Evolutionary conservation across 2,888 invertebrate species (phyloP).

Genomic region (Noctua pronuba): DNA sequence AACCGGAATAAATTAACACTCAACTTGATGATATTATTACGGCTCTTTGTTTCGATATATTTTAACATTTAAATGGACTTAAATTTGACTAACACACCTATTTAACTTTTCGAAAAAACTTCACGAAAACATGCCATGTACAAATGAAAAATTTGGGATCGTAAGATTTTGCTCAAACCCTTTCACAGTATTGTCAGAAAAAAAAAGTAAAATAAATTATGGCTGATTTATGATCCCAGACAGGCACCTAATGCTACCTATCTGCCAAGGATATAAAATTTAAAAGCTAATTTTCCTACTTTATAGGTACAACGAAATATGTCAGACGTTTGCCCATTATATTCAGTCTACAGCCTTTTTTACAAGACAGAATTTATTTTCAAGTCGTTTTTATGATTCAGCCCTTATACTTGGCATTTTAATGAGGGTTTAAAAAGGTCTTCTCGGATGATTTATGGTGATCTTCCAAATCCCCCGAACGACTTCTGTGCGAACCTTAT

Average conservation of each 20-base stretch:
- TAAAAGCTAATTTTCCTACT: constrained; percentile 32
- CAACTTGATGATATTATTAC: neutral
- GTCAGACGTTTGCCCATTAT: constrained; percentile 33
- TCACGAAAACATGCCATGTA: neutral
- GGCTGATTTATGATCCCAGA: neutral
- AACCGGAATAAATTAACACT: neutral
- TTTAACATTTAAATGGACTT: neutral
- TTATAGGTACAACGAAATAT: constrained; percentile 15
- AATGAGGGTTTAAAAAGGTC: constrained; percentile 80
- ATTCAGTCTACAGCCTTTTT: constrained; percentile 43
- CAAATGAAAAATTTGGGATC: neutral
- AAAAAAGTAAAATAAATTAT: neutral
- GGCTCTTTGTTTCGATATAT: neutral
- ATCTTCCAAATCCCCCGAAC: constrained; percentile 77
- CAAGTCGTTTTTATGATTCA: constrained; percentile 77
- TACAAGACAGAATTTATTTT: constrained; percentile 64
- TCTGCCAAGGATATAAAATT: neutral
- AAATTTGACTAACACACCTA: neutral
- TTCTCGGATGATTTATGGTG: constrained; percentile 82
- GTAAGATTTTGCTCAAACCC: neutral
- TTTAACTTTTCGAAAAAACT: neutral
- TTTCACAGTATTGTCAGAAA: neutral
- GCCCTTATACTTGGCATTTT: constrained; percentile 79
- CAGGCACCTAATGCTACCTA: neutral
- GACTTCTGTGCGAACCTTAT: constrained; percentile 72